A percentile compares a stretch with the other conserved stretches of the same genome.
These are phyloP conservation scores for Octonoba sinensis DNA, from an alignment of 2,888 invertebrate genomes.

Conservation along the genomic window DNA sequence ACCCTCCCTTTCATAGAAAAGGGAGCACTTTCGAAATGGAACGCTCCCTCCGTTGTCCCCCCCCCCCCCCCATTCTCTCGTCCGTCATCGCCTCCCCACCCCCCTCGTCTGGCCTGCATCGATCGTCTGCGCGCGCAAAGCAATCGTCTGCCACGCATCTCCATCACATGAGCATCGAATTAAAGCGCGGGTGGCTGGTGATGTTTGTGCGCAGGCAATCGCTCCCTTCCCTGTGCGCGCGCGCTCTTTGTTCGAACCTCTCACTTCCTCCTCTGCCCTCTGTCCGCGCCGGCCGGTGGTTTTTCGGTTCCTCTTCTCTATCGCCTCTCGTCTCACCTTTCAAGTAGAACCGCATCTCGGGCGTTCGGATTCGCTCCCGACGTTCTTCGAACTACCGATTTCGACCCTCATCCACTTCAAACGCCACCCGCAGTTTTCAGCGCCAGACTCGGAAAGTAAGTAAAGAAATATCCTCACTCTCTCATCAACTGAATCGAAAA, in stretches of 20 bases:
- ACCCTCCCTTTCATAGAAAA: too few relatives aligned
- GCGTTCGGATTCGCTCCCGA: too few relatives aligned
- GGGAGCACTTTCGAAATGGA: too few relatives aligned
- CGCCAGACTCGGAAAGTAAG: too few relatives aligned
- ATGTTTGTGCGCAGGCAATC: neutral
- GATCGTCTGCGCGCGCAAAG: constrained; percentile 22
- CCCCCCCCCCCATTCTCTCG: neutral
- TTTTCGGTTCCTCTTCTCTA: constrained; percentile 15
- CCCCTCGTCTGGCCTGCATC: constrained; percentile 30
- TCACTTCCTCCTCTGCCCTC: constrained; percentile 29
- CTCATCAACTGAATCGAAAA: too few relatives aligned
- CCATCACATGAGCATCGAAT: constrained; percentile 24
- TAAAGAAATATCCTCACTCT: too few relatives aligned
- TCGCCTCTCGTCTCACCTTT: neutral
- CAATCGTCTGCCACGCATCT: constrained; percentile 30
- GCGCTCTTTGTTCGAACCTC: constrained; percentile 2
- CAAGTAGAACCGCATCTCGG: too few relatives aligned
- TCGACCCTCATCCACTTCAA: too few relatives aligned
- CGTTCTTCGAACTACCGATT: neutral
- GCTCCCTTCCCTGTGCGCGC: neutral
- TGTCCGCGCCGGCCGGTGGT: constrained; percentile 28
- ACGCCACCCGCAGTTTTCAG: too few relatives aligned
- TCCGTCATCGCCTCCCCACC: neutral
- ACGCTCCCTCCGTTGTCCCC: constrained; percentile 2
- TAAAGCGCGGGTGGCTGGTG: constrained; percentile 11